Evolutionary conservation across 2,888 invertebrate genomes (phyloP), one percentile per base, ranked within the genome.

Genomic region (Pseudanteris insignis): DNA sequence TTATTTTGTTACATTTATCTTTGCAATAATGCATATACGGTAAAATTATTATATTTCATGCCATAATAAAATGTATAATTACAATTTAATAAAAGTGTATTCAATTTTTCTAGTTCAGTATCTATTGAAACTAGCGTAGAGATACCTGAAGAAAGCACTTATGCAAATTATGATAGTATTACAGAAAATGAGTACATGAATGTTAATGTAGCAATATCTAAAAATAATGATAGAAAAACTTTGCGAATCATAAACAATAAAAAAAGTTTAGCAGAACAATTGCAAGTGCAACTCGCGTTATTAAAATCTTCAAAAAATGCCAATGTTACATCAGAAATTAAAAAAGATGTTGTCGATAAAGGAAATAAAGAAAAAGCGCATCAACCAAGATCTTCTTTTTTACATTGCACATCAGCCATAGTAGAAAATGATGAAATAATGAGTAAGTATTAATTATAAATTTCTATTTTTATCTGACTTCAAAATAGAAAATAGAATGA

Each of bases 341-440:
- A 33, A 30, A 46, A 47, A 0, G 50, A 64, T 10, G 18, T 58
- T 26, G 12, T 33, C 11, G 21, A 53, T 12, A 36, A 33, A 9
- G n/a, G n/a, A 26, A 26, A 26, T 1, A n/a, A 30, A 1, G 4
- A 37, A 10, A 15, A 44, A 14, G 3, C 7, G 9, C 47, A 33
- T 5, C 63, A 57, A 24, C 71, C 71, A 0, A 71, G 69, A 26
- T 68, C 68, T 14, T 76, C 77, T 2, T 76, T 76, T 47, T 57
- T 76, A 2, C 70, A 77, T 21, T n/a, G n/a, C n/a, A 62, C 67
- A 10, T 36, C 47, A 44, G 15, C 25, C 7, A 21, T n/a, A 9
- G 8, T 26, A 2, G 8, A 26, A 26, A 9, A 26, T 5, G 9
- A n/a, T 26, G n/a, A 26, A 6, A 5, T 9, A 26, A 5, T 2